Percentiles rank a stretch among this genome's conserved stretches.
These are phyloP conservation scores for Cerceris ruficornis DNA, from an alignment of 2,888 invertebrate genomes.

Conservation along the genomic window DNA sequence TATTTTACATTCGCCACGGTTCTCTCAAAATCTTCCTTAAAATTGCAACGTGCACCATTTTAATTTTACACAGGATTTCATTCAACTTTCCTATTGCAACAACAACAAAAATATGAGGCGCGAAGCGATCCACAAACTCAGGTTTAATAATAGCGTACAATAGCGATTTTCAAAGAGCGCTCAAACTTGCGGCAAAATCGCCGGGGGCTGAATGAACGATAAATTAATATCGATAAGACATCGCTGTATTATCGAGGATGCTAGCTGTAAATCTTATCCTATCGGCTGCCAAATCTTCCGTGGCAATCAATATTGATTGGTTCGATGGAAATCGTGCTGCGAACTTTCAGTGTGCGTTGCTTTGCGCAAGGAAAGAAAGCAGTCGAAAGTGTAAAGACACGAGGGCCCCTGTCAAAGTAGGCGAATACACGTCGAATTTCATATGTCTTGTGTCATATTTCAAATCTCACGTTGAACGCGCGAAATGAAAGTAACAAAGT, in stretches of 20 bases:
- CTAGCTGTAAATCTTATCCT: not conserved
- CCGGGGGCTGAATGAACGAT: no score
- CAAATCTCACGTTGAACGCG: conserved; percentile 20
- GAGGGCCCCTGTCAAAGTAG: conserved; percentile 15
- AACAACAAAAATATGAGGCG: no score
- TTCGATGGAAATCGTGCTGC: conserved; percentile 3
- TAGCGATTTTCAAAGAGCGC: not conserved
- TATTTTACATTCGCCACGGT: no score
- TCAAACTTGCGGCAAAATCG: not conserved
- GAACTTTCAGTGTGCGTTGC: conserved; percentile 3
- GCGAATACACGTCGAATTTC: conserved; percentile 10
- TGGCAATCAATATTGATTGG: conserved; percentile 15
- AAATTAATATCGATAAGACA: not conserved
- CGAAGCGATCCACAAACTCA: no score
- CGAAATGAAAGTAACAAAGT: conserved; percentile 42
- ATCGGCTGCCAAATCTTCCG: not conserved
- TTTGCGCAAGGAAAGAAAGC: conserved; percentile 46
- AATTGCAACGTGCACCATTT: no score
- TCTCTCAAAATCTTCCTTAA: no score
- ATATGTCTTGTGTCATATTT: conserved; percentile 30
- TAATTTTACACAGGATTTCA: no score
- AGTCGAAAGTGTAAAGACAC: conserved; percentile 40
- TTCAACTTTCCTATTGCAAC: no score
- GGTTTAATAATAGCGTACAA: no score
- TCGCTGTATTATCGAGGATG: conserved; percentile 1